Base-by-base conservation (phyloP, 2,888 invertebrate species). In the Oxystoma pomonae region DNA sequence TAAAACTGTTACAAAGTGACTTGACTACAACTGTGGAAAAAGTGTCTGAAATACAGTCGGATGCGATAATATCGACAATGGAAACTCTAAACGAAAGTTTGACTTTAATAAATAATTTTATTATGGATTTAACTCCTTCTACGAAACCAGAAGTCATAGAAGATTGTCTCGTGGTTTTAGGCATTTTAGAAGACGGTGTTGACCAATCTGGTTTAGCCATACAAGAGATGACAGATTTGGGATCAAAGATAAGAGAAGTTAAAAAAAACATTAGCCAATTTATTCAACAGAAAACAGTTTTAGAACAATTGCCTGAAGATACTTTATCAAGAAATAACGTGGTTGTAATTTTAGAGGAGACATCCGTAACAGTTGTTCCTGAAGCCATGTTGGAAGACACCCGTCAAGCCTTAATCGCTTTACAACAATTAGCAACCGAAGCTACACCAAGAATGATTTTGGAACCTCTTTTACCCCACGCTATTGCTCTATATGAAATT, bases 41-140 rank as follows among this genome's bases (percentile, higher is more conserved):
- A 66, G 71, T 75, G 16, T 71, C 72, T 1, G 68, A 72, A 59
- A 69, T 74, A 16, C 75, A 75, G 67, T 72, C 74, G 0, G 78
- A 80, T 70, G 63, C 72, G 1, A 72, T 75, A 20, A 70, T 85
- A 2, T 78, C 79, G 3, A 77, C 83, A 5, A 72, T 85, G 16
- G 83, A 84, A 65, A 82, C 80, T 68, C 71, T 85, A 0, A 80
- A 82, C 35, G 81, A 81, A 53, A 84, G 85, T 0, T 75, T 85
- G 7, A 83, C 84, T 69, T 71, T 76, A 55, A 64, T 80, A 16
- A 79, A 79, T 65, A 77, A 72, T 66, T 73, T 77, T 63, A 67
- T 80, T 3, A 71, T 75, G 57, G 76, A 78, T 57, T 68, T 77
- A n/a, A 70, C 71, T 2, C 65, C 71, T 1, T 67, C 72, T 9